Evolutionary conservation across 1,140 invertebrate species (phyloP).

Genomic region (Macrostomum lignano): DNA sequence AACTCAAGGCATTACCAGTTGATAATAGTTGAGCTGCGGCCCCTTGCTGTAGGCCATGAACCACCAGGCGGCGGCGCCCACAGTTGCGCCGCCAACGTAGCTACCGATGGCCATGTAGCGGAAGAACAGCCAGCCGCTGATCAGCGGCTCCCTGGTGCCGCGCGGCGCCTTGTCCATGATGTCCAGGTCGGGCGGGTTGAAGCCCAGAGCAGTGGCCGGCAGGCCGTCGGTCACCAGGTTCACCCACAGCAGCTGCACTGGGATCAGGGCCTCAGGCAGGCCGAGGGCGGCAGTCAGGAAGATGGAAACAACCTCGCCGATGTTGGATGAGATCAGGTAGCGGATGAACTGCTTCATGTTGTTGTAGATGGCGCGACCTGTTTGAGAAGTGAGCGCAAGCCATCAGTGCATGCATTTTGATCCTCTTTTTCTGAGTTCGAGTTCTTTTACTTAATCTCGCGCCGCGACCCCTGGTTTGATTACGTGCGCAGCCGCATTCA

Average conservation of each 20-base stretch:
- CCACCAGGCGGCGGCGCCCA: conserved; percentile 96
- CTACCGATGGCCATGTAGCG: conserved; percentile 70
- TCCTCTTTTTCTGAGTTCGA: too few relatives aligned
- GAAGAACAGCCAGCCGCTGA: conserved; percentile 99
- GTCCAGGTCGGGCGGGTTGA: conserved; percentile 96
- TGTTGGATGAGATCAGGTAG: conserved; percentile 97
- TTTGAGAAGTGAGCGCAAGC: too few relatives aligned
- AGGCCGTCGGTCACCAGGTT: conserved; percentile 98
- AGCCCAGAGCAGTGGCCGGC: conserved; percentile 91
- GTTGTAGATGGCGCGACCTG: conserved; percentile 90
- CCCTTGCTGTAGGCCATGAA: conserved; percentile 76
- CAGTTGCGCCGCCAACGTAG: conserved; percentile 78
- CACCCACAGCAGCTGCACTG: conserved; percentile 95
- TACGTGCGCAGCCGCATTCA: too few relatives aligned
- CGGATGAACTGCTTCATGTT: conserved; percentile 99
- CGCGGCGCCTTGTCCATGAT: conserved; percentile 95
- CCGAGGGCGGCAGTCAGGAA: conserved; percentile 97
- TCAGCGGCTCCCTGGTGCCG: conserved; percentile 79
- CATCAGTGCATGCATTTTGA: too few relatives aligned
- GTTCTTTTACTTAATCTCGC: too few relatives aligned
- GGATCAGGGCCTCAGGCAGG: conserved; percentile 93
- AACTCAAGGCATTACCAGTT: conserved; percentile 45
- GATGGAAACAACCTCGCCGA: conserved; percentile 62
- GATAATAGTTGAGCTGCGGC: conserved; percentile 79
- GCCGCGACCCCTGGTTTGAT: too few relatives aligned